A percentile compares a stretch with the other conserved stretches of the same genome.
Conservation (phyloP, 2,113 vertebrate genomes). For the Xenopus borealis region DNA sequence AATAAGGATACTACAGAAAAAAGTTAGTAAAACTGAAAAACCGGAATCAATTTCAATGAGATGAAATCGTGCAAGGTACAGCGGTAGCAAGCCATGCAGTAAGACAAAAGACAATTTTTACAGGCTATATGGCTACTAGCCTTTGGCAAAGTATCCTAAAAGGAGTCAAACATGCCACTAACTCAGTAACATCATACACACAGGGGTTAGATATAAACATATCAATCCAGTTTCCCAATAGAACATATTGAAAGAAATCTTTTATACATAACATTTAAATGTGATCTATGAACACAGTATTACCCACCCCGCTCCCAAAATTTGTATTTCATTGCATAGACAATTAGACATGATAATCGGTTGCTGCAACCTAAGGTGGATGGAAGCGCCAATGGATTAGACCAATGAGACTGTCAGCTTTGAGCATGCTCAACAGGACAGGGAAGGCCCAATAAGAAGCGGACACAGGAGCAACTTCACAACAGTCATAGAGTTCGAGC, state of each 20-base stretch:
- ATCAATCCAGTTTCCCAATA: conserved; percentile 67
- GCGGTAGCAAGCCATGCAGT: conserved; percentile 87
- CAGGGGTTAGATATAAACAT: conserved; percentile 77
- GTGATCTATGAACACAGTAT: conserved; percentile 69
- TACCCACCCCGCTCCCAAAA: conserved; percentile 62
- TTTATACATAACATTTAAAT: conserved; percentile 73
- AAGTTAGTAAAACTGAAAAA: conserved; percentile 50
- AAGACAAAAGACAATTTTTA: conserved; percentile 74
- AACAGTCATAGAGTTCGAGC: conserved; percentile 33
- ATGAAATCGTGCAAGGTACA: conserved; percentile 82
- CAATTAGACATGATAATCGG: conserved; percentile 83
- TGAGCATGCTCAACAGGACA: conserved; percentile 50
- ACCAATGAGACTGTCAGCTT: conserved; percentile 49
- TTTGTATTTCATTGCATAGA: conserved; percentile 99
- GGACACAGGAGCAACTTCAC: conserved; percentile 43
- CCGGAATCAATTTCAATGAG: conserved; percentile 73
- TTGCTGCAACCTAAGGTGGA: conserved; percentile 65
- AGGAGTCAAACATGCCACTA: conserved; percentile 89
- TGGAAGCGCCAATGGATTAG: conserved; percentile 51
- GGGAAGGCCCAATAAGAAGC: conserved; percentile 62
- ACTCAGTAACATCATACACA: conserved; percentile 81
- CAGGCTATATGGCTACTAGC: conserved; percentile 78
- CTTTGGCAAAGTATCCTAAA: conserved; percentile 87
- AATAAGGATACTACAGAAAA: conserved; percentile 60
- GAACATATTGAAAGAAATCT: conserved; percentile 74